These are phyloP conservation scores for Beris chalybata DNA, from an alignment of 2,888 invertebrate genomes.

Conservation along the genomic window DNA sequence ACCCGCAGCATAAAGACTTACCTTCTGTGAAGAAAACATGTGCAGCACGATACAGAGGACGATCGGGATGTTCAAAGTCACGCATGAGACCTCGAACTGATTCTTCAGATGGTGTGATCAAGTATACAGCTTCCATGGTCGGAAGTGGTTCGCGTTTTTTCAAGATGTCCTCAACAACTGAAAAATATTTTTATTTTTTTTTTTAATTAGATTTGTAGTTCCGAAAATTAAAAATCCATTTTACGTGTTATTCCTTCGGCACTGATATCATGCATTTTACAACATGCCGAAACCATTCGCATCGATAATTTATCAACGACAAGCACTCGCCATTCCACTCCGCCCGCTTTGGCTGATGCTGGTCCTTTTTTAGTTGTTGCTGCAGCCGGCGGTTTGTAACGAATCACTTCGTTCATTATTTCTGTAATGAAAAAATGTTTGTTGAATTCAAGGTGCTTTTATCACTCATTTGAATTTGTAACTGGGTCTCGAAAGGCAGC, in stretches of 20 bases:
- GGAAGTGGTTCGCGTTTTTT: slow-evolving; percentile 96
- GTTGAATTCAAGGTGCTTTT: too few species aligned
- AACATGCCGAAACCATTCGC: slow-evolving; percentile 98
- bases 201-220: background rate
- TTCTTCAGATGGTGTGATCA: slow-evolving; percentile 95
- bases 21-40: slow-evolving; percentile 99
- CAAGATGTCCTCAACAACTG: slow-evolving; percentile 97
- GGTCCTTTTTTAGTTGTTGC: slow-evolving; percentile 42
- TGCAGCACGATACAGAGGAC: slow-evolving; percentile 89
- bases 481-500: too few species aligned
- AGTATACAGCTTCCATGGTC: slow-evolving; percentile 96
- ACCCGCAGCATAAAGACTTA: slow-evolving; percentile 54
- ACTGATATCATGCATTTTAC: slow-evolving; percentile 98
- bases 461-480: too few species aligned
- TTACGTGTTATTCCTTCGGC: slow-evolving; percentile 95
- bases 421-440: slow-evolving; percentile 62
- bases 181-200: background rate
- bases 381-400: slow-evolving; percentile 72
- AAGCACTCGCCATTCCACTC: slow-evolving; percentile 91
- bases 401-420: slow-evolving; percentile 98
- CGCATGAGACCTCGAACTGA: slow-evolving; percentile 88
- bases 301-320: slow-evolving; percentile 97
- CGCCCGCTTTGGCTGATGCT: slow-evolving; percentile 52
- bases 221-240: slow-evolving; percentile 42
- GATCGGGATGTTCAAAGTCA: slow-evolving; percentile 86